phyloP scores from a whole-genome alignment of 2,797 vertebrate genomes.

The Chaetophractus vellerosus region DNA sequence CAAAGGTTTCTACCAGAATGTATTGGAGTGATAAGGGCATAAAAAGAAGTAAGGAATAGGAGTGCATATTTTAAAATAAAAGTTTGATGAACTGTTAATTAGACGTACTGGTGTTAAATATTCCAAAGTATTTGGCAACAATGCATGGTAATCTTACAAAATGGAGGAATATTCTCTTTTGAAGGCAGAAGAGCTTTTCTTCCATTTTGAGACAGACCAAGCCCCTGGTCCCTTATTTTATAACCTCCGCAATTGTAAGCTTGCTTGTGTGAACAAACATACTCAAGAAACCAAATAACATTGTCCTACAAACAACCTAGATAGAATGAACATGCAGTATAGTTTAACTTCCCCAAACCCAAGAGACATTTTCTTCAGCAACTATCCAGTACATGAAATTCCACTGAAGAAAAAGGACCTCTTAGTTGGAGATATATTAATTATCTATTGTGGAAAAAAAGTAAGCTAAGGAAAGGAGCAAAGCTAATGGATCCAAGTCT shows the following conservation, averaged over 20 bases:
- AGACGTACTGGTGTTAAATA: constrained; percentile 8
- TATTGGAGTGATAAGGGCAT: neutral
- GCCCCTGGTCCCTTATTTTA: neutral
- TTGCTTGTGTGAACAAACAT: neutral
- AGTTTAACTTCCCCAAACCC: neutral
- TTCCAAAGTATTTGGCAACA: constrained; percentile 34
- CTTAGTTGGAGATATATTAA: neutral
- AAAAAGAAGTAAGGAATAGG: neutral
- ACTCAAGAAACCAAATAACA: neutral
- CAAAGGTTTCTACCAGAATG: neutral
- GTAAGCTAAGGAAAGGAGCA: neutral
- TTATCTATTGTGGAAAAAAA: neutral
- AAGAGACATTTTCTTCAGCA: neutral
- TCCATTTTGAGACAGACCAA: neutral
- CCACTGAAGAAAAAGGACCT: neutral
- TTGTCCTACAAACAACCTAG: neutral
- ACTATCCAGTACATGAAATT: neutral
- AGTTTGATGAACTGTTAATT: constrained; percentile 1
- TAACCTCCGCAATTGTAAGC: neutral
- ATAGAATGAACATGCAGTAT: neutral
- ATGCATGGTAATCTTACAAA: neutral
- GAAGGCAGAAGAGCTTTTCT: neutral
- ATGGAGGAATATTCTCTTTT: neutral
- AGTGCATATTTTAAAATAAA: constrained; percentile 51
- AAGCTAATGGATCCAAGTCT: neutral